Evolutionary conservation across 2,113 vertebrate species (phyloP).

Genomic region (Nesogale talazaci): DNA sequence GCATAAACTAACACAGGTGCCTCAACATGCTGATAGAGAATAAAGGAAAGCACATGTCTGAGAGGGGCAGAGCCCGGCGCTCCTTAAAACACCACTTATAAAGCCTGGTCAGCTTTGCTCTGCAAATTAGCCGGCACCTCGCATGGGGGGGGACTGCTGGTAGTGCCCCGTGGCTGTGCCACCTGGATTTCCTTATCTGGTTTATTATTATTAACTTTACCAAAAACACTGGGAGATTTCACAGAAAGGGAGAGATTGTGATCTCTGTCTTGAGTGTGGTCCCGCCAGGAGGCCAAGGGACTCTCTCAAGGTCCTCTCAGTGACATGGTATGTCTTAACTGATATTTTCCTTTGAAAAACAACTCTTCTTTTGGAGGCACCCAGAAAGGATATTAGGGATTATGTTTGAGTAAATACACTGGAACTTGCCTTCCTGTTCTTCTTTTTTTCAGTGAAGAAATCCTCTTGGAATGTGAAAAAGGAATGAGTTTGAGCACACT

Average conservation of each 20-base stretch:
- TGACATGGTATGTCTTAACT: slow-evolving; percentile 68
- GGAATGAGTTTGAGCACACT: slow-evolving; percentile 48
- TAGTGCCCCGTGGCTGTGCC: slow-evolving; percentile 18
- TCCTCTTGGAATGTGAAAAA: slow-evolving; percentile 69
- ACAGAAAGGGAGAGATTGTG: slow-evolving; percentile 74
- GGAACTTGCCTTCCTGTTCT: slow-evolving; percentile 54
- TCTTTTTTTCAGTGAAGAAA: slow-evolving; percentile 47
- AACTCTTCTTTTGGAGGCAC: background rate
- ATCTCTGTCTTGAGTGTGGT: slow-evolving; percentile 76
- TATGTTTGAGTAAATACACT: slow-evolving; percentile 68
- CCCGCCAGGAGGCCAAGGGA: slow-evolving; percentile 59
- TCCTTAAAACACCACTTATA: slow-evolving; percentile 74
- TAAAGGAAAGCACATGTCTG: slow-evolving; percentile 83
- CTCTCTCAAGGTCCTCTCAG: slow-evolving; percentile 62
- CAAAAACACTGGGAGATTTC: slow-evolving; percentile 62
- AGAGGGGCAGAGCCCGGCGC: slow-evolving; percentile 68
- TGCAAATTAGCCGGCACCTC: slow-evolving; percentile 65
- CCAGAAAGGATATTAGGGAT: slow-evolving; percentile 74
- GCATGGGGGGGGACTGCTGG: background rate
- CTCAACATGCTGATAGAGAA: slow-evolving; percentile 71
- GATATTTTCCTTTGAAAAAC: slow-evolving; percentile 76
- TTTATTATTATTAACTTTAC: slow-evolving; percentile 68
- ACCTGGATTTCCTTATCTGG: slow-evolving; percentile 66
- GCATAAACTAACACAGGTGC: slow-evolving; percentile 86
- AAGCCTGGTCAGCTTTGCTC: slow-evolving; percentile 62